A percentile compares a stretch with the other conserved stretches of the same genome.
Conservation (phyloP, 2,888 invertebrate species). For the Aproaerema taeniolella region DNA sequence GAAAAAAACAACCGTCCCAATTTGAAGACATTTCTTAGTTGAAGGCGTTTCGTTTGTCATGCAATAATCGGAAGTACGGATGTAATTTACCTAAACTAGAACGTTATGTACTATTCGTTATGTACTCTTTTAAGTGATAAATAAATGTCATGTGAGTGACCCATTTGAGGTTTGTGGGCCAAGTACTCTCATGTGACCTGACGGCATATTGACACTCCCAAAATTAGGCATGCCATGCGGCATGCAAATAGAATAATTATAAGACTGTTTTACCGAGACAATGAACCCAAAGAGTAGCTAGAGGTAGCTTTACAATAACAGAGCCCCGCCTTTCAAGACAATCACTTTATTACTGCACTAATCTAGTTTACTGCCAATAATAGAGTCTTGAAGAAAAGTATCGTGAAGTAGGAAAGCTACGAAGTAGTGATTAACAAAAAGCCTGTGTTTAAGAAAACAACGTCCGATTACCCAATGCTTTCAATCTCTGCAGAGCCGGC, state of each 20-base stretch:
- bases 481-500: conserved; percentile 14
- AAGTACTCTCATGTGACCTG: conserved; percentile 2
- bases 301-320: neutral
- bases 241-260: conserved; percentile 9
- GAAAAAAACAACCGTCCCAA: too few species aligned
- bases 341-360: conserved; percentile 5
- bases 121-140: too few species aligned
- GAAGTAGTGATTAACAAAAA: conserved; percentile 17
- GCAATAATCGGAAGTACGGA: too few species aligned
- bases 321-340: conserved; percentile 3
- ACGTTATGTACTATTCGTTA: too few species aligned
- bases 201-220: conserved; percentile 8
- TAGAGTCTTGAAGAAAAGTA: conserved; percentile 3
- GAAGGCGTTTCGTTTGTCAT: too few species aligned
- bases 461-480: conserved; percentile 15
- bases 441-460: conserved; percentile 15
- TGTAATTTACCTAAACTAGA: too few species aligned
- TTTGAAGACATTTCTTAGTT: too few species aligned
- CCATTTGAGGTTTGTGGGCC: conserved; percentile 2
- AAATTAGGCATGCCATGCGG: conserved; percentile 2
- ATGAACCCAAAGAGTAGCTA: conserved; percentile 4
- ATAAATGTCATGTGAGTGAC: too few species aligned
- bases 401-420: conserved; percentile 1
- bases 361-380: neutral
- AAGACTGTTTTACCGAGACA: conserved; percentile 4